Base-by-base conservation (phyloP, 2,888 invertebrate species). In the Sipha maydis region DNA sequence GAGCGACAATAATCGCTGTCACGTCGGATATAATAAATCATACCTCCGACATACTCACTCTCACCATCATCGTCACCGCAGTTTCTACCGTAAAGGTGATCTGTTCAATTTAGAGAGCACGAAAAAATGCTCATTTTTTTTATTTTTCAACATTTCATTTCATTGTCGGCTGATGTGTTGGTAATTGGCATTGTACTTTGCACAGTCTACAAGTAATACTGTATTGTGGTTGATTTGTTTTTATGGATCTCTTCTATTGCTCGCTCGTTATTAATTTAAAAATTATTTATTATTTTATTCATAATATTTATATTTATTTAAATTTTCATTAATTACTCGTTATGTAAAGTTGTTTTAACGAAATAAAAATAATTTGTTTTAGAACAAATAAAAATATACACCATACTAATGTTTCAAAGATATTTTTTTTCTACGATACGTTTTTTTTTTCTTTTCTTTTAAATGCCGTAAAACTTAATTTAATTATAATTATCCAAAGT, bases 251-350 rank as follows among this genome's bases (percentile, higher is more conserved):
- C 61, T 61, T 3, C 61, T 48, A 61, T 61, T 61, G 48, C 31
- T 48, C 71, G 48, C 25, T 25, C 31, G 21, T 67, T 28, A 80
- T 19, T 54, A 31, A 54, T 54, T 17, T 34, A n/a, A 34, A 75
- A 28, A 61, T 67, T 21, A 48, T 84, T 84, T 84, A 84, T 84
- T 25, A 28, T 41, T 41, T 84, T 19, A 25, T 34, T 41, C 7
- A 76, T 48, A 76, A 84, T 84, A 84, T 77, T 84, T 56, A 76
- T 61, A 83, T 83, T 83, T 83, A 84, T 84, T 84, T 76, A 77
- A 84, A 84, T 84, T 84, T 76, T 41, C 34, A 34, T n/a, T n/a
- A 34, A 77, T 38, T 7, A 67, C 28, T 67, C 76, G 41, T 76
- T 28, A 28, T 67, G 84, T 84, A 77, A 76, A 84, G 61, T 19